These are phyloP conservation scores for Pantala flavescens DNA, from an alignment of 1,140 invertebrate genomes.

Conservation along the genomic window DNA sequence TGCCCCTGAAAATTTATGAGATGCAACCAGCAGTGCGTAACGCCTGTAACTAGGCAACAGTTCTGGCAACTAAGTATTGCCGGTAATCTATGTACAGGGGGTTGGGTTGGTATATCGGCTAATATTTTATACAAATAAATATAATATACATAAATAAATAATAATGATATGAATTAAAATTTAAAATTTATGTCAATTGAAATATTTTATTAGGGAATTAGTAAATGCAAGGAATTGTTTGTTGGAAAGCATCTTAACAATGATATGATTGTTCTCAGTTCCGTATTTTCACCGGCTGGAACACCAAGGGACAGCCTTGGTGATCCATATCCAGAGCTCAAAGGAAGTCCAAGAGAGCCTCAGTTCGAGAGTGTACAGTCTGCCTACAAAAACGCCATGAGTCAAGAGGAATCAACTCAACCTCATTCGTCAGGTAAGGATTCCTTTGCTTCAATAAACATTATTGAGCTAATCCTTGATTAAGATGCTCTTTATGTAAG, in stretches of 20 bases:
- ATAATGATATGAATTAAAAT: background rate
- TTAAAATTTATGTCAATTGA: background rate
- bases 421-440: conserved; percentile 43
- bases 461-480: too few species aligned
- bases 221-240: too few species aligned
- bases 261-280: background rate
- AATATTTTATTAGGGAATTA: too few species aligned
- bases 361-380: conserved; percentile 45
- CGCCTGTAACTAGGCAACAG: too few species aligned
- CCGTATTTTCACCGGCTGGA: background rate
- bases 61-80: too few species aligned
- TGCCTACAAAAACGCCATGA: conserved; percentile 48
- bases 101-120: too few species aligned
- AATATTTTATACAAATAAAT: too few species aligned
- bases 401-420: conserved; percentile 39
- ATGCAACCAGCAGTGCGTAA: too few species aligned
- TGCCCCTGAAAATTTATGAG: too few species aligned
- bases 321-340: conserved; percentile 35
- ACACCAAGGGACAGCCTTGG: conserved; percentile 38
- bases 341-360: conserved; percentile 35
- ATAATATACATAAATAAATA: background rate
- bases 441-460: background rate
- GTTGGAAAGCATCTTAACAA: too few species aligned
- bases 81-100: too few species aligned
- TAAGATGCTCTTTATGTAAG: too few species aligned